A percentile compares a stretch with the other conserved stretches of the same genome.
Conservation (phyloP, 1,140 invertebrate species). For the Heliothis subflexa region DNA sequence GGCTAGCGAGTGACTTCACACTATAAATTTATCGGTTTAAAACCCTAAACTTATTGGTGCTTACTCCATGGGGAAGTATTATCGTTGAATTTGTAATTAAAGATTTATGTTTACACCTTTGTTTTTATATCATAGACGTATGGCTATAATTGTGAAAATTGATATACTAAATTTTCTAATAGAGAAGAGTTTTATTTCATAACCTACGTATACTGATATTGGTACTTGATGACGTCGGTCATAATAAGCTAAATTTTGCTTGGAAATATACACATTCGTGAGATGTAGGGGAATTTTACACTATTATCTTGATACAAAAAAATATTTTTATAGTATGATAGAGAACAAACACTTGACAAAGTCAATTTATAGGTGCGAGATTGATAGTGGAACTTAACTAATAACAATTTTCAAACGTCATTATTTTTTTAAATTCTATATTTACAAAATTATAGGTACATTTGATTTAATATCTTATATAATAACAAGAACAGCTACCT, state of each 20-base stretch:
- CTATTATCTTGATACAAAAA: too few relatives aligned
- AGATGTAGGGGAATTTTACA: too few relatives aligned
- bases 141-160: constrained; percentile 77
- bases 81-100: constrained; percentile 67
- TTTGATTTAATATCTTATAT: constrained; percentile 42
- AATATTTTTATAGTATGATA: too few relatives aligned
- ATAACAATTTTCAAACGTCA: not conserved
- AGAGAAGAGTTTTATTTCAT: constrained; percentile 69
- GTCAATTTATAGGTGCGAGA: too few relatives aligned
- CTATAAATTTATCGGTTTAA: constrained; percentile 5
- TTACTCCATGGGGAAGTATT: constrained; percentile 67
- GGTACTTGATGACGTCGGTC: too few relatives aligned
- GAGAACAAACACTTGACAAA: not conserved
- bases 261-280: too few relatives aligned
- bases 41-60: constrained; percentile 61
- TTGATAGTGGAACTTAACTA: too few relatives aligned
- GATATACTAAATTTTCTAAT: constrained; percentile 83
- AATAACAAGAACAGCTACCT: constrained; percentile 9
- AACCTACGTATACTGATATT: not conserved
- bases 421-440: constrained; percentile 46
- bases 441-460: constrained; percentile 49
- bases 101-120: constrained; percentile 68
- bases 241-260: too few relatives aligned
- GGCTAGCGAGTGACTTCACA: constrained; percentile 35
- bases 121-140: constrained; percentile 64